Base-by-base conservation (phyloP, 2,888 invertebrate species). In the Sminthurides aquaticus region DNA sequence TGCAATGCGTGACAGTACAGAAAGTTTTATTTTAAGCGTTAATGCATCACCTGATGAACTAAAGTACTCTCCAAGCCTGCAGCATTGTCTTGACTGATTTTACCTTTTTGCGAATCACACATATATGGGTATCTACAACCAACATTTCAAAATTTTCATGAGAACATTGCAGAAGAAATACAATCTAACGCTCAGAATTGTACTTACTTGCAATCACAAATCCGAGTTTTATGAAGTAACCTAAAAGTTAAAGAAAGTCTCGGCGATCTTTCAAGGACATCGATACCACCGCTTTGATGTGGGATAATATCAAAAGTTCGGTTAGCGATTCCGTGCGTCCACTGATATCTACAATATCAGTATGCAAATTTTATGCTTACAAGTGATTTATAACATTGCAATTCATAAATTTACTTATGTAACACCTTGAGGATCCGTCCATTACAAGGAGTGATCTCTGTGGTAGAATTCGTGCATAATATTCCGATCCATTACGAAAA, bases 161-260 rank as follows among this genome's bases (percentile, higher is more conserved):
- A 43, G 43, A 43, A 43, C 43, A 43, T 43, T 11, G 43, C 43
- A 43, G 18, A 18, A 43, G 18, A 11, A 18, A 11, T 43, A n/a
- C 8, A 18, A 8, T 43, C 43, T 43, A 43, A 8, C 43, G 18
- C 43, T 8, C 18, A 43, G 8, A 57, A 26, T 5, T 55, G 25
- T 3, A 34, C 63, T 60, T 68, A 73, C 69, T 63, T 68, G 76
- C 91, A 92, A 48, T 79, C 74, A 75, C 91, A 91, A 2, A 82
- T 82, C 74, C 77, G 79, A 70, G 27, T 81, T 76, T 81, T 77
- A 77, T 85, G 85, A 22, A 81, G 74, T 69, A 77, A 77, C 48
- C 96, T 82, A 78, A 96, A 96, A 1, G 96, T 97, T 57, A 94
- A 86, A 0, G 96, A 96, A 59, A 88, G 84, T 66, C 96, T 81